Evolutionary conservation across 35 echinoderm and acorn worm genomes (phyloP).

Genomic region (Hemicentrotus pulcherrimus): DNA sequence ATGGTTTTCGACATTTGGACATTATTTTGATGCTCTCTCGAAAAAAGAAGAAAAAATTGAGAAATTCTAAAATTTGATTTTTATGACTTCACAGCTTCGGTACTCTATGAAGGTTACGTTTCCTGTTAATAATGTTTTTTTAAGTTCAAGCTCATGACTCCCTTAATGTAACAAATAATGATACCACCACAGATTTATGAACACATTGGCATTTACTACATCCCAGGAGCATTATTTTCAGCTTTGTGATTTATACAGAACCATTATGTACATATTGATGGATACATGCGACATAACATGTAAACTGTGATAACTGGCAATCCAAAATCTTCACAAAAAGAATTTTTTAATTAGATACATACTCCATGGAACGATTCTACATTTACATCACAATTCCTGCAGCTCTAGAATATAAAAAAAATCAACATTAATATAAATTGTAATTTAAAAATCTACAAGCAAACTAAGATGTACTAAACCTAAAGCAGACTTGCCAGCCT

Average conservation of each 20-base stretch:
- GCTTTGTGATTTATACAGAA: background rate
- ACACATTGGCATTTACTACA: conserved; percentile 4
- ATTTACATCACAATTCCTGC: background rate
- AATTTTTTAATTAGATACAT: background rate
- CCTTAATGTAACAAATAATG: background rate
- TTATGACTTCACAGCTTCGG: no score
- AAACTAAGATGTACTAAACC: background rate
- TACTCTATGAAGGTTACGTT: no score
- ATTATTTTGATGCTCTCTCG: no score
- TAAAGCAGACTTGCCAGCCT: background rate
- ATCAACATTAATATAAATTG: background rate
- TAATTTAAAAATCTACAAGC: background rate
- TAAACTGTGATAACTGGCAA: background rate
- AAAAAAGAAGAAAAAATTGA: no score
- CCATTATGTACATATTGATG: background rate
- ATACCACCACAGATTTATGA: background rate
- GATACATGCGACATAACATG: background rate
- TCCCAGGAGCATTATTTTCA: background rate
- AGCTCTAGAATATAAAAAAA: no score
- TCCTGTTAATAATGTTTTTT: no score
- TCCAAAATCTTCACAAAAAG: background rate
- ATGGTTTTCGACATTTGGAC: no score
- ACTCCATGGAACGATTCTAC: background rate
- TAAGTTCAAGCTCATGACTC: background rate
- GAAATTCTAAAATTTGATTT: no score